Evolutionary conservation across 2,888 invertebrate genomes (phyloP).

Genomic region (Carcina quercana): DNA sequence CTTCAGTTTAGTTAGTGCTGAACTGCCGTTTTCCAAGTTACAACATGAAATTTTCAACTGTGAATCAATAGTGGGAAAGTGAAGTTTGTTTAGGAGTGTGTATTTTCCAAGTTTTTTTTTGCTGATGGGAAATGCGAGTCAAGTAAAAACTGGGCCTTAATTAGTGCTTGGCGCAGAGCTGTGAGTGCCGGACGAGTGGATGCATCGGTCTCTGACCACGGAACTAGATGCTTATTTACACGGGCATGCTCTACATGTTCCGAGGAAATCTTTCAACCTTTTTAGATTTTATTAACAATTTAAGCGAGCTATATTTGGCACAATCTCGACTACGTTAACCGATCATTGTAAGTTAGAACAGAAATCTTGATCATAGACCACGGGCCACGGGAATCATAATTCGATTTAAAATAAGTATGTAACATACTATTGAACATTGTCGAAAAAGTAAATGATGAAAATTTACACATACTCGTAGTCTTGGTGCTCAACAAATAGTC

Average conservation of each 20-base stretch:
- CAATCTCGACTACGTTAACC: too few species aligned
- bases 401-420: too few species aligned
- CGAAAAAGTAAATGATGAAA: too few species aligned
- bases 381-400: too few species aligned
- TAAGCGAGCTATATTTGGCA: too few species aligned
- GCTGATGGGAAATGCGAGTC: constrained; percentile 25
- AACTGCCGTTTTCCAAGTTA: constrained; percentile 15
- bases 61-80: constrained; percentile 32
- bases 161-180: constrained; percentile 60
- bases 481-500: too few species aligned
- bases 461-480: too few species aligned
- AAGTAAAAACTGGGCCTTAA: constrained; percentile 55
- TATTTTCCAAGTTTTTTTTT: constrained; percentile 30
- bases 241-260: background rate
- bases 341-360: too few species aligned
- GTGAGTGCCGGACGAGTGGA: too few species aligned
- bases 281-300: background rate
- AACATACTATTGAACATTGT: too few species aligned
- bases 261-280: background rate
- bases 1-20: constrained; percentile 29
- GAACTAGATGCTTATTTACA: background rate
- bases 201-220: constrained; percentile 7
- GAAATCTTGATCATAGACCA: too few species aligned
- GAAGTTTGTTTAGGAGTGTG: constrained; percentile 33
- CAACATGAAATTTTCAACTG: constrained; percentile 32